phyloP scores from a whole-genome alignment of 2,113 vertebrate genomes.

The Leuciscus idus region DNA sequence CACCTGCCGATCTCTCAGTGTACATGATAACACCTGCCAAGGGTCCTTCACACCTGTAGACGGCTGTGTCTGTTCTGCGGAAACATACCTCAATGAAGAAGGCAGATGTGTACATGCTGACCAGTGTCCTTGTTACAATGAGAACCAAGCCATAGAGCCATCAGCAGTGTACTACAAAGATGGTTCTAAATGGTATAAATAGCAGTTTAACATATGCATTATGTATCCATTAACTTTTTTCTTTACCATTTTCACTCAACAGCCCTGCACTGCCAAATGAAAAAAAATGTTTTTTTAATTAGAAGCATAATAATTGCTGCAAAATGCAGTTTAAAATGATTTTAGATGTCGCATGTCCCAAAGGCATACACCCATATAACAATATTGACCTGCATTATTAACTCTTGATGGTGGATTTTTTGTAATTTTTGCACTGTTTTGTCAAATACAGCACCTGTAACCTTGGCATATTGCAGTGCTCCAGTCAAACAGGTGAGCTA shows the following conservation, averaged over 20 bases:
- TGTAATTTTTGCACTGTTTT: not conserved
- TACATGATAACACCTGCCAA: slow-evolving; percentile 79
- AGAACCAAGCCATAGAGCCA: slow-evolving; percentile 64
- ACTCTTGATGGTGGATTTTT: not conserved
- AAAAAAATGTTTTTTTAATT: no score
- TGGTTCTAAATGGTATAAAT: slow-evolving; percentile 81
- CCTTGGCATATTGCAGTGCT: slow-evolving; percentile 77
- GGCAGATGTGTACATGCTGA: slow-evolving; percentile 78
- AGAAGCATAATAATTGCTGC: not conserved
- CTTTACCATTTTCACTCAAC: not conserved
- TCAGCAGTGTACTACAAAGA: slow-evolving; percentile 68
- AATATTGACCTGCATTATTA: not conserved
- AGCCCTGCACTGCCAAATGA: not conserved
- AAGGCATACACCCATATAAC: not conserved
- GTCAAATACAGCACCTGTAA: slow-evolving; percentile 77
- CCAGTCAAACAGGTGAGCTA: slow-evolving; percentile 72
- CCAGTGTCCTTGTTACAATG: slow-evolving; percentile 82
- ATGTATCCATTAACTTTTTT: not conserved
- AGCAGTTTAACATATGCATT: not conserved
- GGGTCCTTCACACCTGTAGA: slow-evolving; percentile 81
- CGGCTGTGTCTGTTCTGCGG: slow-evolving; percentile 83
- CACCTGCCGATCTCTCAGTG: slow-evolving; percentile 84
- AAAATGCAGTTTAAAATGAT: not conserved
- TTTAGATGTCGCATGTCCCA: not conserved
- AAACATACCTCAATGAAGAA: slow-evolving; percentile 81